A percentile compares a stretch with the other conserved stretches of the same genome.
Evolutionary conservation across 1,140 invertebrate genomes (phyloP).

Genomic region (Heliconius himera): DNA sequence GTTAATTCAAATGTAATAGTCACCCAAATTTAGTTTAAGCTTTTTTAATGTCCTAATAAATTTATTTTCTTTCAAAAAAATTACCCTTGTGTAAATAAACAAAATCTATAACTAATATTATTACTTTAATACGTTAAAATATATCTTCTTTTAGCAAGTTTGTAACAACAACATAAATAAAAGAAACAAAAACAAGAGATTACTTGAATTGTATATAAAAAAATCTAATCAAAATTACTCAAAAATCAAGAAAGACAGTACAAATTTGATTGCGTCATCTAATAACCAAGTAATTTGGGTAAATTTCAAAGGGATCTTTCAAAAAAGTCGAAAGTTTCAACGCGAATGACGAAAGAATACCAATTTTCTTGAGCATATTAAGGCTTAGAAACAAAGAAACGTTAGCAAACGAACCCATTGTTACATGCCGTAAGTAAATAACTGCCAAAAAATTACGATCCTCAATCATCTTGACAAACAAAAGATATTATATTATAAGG

Average conservation of each 20-base stretch:
- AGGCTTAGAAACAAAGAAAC: slow-evolving; percentile 22
- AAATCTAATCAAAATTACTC: background rate
- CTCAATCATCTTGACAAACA: slow-evolving; percentile 30
- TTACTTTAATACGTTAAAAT: too few relatives aligned
- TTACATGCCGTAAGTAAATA: slow-evolving; percentile 27
- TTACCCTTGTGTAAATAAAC: too few relatives aligned
- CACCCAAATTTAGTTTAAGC: too few relatives aligned
- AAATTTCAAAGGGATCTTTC: background rate
- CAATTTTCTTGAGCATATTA: slow-evolving; percentile 17
- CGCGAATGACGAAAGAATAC: background rate
- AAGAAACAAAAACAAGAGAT: background rate
- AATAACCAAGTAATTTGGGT: background rate
- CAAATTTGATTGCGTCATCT: background rate
- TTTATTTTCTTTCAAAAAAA: too few relatives aligned
- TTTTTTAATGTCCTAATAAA: too few relatives aligned
- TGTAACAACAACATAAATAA: too few relatives aligned
- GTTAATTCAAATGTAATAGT: too few relatives aligned
- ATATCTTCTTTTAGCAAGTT: too few relatives aligned
- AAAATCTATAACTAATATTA: too few relatives aligned
- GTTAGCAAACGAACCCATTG: slow-evolving; percentile 30
- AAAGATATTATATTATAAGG: slow-evolving; percentile 15
- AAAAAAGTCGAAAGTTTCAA: background rate
- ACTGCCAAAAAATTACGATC: slow-evolving; percentile 28
- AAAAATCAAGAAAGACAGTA: background rate
- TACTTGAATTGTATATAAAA: background rate